Conservation (phyloP, 2,888 invertebrate species). For the Drosophila pseudotakahashii region DNA sequence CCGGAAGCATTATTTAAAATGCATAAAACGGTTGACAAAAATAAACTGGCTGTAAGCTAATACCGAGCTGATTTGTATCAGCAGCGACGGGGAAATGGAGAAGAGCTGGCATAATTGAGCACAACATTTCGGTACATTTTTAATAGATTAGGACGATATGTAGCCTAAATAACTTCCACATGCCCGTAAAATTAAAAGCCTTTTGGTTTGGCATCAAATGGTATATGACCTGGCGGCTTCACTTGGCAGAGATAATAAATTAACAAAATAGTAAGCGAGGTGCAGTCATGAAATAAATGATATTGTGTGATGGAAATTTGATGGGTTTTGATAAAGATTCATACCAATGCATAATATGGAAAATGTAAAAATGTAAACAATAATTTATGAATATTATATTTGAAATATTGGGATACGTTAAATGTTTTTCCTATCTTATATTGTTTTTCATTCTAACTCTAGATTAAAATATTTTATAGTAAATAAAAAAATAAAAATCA, state of each 20-base stretch:
- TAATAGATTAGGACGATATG: not conserved
- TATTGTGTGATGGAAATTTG: too few species aligned
- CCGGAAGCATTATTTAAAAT: constrained; percentile 30
- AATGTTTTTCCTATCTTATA: too few species aligned
- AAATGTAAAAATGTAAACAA: too few species aligned
- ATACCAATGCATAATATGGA: too few species aligned
- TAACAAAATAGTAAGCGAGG: not conserved
- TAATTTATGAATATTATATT: too few species aligned
- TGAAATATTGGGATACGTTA: too few species aligned
- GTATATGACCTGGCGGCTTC: not conserved
- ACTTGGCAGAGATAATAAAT: not conserved
- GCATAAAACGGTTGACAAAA: constrained; percentile 3
- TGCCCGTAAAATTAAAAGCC: not conserved
- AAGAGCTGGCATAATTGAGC: not conserved
- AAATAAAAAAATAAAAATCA: too few species aligned
- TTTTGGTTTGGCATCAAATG: not conserved
- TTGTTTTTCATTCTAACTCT: too few species aligned
- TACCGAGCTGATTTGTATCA: not conserved
- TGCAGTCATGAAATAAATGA: not conserved
- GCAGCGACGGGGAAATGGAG: not conserved
- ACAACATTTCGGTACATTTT: not conserved
- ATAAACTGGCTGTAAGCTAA: not conserved
- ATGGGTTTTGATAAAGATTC: too few species aligned
- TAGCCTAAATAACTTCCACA: not conserved
- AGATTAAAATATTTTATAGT: too few species aligned